Evolutionary conservation across 1,140 invertebrate species (phyloP).

Genomic region (Gyrodactylus salaris): DNA sequence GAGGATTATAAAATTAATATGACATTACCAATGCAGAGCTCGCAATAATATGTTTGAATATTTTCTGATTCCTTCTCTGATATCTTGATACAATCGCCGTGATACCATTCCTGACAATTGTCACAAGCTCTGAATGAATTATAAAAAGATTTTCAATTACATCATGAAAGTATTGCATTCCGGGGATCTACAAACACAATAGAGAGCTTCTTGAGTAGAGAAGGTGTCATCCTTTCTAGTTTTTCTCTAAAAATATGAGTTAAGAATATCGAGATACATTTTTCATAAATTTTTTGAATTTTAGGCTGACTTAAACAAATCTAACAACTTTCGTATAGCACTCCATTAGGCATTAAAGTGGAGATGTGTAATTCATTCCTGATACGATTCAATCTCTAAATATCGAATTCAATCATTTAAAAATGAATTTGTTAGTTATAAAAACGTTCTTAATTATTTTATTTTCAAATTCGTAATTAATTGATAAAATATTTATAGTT

Average conservation of each 20-base stretch:
- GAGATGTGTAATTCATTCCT: too few relatives aligned
- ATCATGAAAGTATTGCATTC: slow-evolving; percentile 83
- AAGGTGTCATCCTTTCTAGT: neutral
- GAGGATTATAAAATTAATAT: neutral
- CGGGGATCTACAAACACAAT: slow-evolving; percentile 65
- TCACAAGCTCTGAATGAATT: slow-evolving; percentile 41
- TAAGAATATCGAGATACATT: neutral
- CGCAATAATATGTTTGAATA: slow-evolving; percentile 66
- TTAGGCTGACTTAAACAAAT: too few relatives aligned
- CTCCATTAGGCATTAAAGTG: too few relatives aligned
- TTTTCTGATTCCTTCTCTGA: slow-evolving; percentile 58
- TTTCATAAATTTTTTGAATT: neutral
- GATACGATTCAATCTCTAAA: too few relatives aligned
- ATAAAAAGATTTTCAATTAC: slow-evolving; percentile 25
- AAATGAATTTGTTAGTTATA: too few relatives aligned
- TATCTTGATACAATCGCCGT: slow-evolving; percentile 78
- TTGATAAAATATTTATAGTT: too few relatives aligned
- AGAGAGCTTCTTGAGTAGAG: slow-evolving; percentile 21
- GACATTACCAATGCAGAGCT: slow-evolving; percentile 14
- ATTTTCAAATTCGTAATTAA: too few relatives aligned
- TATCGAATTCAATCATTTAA: too few relatives aligned
- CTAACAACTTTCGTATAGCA: too few relatives aligned
- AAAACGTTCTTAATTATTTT: too few relatives aligned
- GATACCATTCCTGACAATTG: slow-evolving; percentile 88
- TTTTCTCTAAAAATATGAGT: neutral